Evolutionary conservation across 2,113 vertebrate genomes (phyloP).

Genomic region (Lutjanus erythropterus): DNA sequence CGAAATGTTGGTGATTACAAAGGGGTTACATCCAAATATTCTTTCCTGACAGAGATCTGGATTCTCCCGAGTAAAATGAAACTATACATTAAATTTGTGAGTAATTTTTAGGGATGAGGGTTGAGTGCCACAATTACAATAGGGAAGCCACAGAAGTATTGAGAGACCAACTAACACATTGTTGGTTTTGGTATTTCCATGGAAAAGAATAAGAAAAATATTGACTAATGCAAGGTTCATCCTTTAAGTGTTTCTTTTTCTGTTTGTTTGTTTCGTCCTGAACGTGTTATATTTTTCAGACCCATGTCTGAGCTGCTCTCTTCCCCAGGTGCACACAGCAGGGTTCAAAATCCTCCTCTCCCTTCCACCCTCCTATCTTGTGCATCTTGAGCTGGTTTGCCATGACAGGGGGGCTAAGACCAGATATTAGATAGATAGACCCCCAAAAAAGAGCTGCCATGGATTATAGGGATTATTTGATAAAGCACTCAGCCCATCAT

Average conservation of each 20-base stretch:
- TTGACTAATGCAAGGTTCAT: not conserved
- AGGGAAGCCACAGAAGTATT: not conserved
- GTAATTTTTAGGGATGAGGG: not conserved
- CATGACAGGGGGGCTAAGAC: not conserved
- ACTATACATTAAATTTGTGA: not conserved
- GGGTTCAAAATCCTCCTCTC: conserved; percentile 6
- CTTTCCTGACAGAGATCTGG: too few species aligned
- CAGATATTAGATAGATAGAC: conserved; percentile 14
- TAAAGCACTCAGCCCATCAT: conserved; percentile 36
- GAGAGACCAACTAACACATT: not conserved
- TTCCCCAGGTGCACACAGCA: conserved; percentile 14
- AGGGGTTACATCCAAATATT: too few species aligned
- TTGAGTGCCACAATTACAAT: not conserved
- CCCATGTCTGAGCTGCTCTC: conserved; percentile 2
- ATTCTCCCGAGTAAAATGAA: too few species aligned
- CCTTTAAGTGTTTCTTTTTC: not conserved
- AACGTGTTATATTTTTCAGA: conserved; percentile 8
- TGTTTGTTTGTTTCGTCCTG: not conserved
- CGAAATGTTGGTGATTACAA: too few species aligned
- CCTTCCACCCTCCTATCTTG: not conserved
- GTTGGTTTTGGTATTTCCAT: not conserved
- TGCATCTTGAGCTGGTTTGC: conserved; percentile 23
- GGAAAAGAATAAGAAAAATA: not conserved
- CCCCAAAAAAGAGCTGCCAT: conserved; percentile 38
- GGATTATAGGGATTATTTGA: conserved; percentile 74